These are phyloP conservation scores for Ectemnius continuus DNA, from an alignment of 2,888 invertebrate species.

Conservation along the genomic window DNA sequence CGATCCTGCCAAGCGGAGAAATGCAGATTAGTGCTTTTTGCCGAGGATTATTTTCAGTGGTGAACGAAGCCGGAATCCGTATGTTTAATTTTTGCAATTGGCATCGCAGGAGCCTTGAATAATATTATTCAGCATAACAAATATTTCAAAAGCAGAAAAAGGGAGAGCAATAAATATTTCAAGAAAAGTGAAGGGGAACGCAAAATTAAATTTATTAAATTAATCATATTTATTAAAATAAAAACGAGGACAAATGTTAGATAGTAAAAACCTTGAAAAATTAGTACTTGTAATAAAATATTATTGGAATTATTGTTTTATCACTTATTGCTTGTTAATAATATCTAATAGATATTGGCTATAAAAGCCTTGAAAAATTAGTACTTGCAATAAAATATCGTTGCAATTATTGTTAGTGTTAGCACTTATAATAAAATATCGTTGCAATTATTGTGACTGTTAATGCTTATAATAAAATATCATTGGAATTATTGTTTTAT, in stretches of 20 bases:
- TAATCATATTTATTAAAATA: too few species aligned
- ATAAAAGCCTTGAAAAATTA: slow-evolving; percentile 19
- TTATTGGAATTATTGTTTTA: background rate
- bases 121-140: background rate
- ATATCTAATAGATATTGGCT: slow-evolving; percentile 16
- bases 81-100: background rate
- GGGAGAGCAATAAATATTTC: too few species aligned
- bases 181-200: too few species aligned
- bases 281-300: too few species aligned
- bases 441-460: background rate
- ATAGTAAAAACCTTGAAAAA: too few species aligned
- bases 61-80: background rate
- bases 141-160: background rate
- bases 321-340: background rate
- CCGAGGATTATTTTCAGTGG: background rate
- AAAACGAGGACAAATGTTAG: too few species aligned
- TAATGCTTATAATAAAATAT: too few species aligned
- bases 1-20: background rate
- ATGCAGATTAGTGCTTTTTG: slow-evolving; percentile 8
- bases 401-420: background rate
- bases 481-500: background rate
- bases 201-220: too few species aligned
- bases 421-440: too few species aligned
- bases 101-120: background rate
- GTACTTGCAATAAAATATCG: too few species aligned